phyloP scores from a whole-genome alignment of 2,113 vertebrate species.

The Sander vitreus region DNA sequence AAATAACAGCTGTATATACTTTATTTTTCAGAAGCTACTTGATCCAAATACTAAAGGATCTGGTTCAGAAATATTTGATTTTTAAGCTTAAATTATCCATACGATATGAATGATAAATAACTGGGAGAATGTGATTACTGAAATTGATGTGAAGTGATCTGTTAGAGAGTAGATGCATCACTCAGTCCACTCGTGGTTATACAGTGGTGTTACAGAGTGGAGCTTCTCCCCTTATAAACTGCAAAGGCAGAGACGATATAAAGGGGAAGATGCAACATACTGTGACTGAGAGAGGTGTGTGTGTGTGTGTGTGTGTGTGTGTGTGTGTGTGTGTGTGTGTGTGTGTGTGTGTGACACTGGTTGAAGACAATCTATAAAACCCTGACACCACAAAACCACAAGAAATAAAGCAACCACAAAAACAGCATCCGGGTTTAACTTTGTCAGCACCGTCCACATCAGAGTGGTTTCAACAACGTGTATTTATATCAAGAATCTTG shows the following conservation, averaged over 20 bases:
- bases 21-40: background rate
- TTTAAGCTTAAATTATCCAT: too few species aligned
- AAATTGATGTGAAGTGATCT: background rate
- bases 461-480: background rate
- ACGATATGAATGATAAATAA: too few species aligned
- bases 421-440: slow-evolving; percentile 2
- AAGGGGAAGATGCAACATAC: background rate
- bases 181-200: background rate
- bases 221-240: background rate
- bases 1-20: background rate
- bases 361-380: background rate
- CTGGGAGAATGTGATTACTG: too few species aligned
- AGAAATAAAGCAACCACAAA: background rate
- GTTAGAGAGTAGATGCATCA: background rate
- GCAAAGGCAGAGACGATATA: background rate
- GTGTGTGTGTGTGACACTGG: background rate
- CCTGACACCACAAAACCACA: background rate
- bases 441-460: slow-evolving; percentile 20
- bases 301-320: background rate
- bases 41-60: background rate
- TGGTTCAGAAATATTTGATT: too few species aligned
- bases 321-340: background rate
- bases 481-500: background rate
- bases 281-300: background rate
- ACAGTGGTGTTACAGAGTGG: background rate